Evolutionary conservation across 2,888 invertebrate species (phyloP), one percentile per base, ranked within the genome.

Genomic region (Eristalis tenax): DNA sequence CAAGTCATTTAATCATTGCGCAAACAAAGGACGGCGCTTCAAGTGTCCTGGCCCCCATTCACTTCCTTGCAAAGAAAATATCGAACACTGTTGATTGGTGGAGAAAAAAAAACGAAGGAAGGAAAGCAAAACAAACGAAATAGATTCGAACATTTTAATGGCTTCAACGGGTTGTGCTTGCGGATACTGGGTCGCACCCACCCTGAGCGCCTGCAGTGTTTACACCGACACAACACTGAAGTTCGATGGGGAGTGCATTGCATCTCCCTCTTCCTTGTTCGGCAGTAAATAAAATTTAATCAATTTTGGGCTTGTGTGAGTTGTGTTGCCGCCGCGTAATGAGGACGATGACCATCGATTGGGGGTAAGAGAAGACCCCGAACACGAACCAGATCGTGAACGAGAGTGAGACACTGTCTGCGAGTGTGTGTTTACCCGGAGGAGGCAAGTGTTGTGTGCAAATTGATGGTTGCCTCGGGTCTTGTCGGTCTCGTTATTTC

Each of bases 241-340:
- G 50, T 50, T 50, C 50, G 50, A 11, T 32, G n/a, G n/a, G 50
- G 18, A 18, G 50, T 50, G 50, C 50, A 50, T 18, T 8, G n/a
- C n/a, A n/a, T 63, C 40, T 15, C 0, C 0, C 40, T 23, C 1
- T 6, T 50, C 15, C 73, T 22, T 63, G 18, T n/a, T 40, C 59
- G 61, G 50, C 50, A 63, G 73, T 73, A 50, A 63, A 73, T 73
- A 73, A 73, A 73, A 63, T 73, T 73, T 73, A 73, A 73, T 73
- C 73, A 63, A 63, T 73, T 73, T 73, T 22, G 73, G 73, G 63
- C 32, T 43, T 50, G 50, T 18, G 6, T 18, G 18, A 63, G 73
- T 28, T 63, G 43, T 50, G 43, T 50, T 63, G 50, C 50, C 50
- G 15, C 15, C 43, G 50, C 50, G 63, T 73, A 73, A 73, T 73